Conservation (phyloP, 1,140 invertebrate genomes). For the Yoshiicerus persimilis region DNA sequence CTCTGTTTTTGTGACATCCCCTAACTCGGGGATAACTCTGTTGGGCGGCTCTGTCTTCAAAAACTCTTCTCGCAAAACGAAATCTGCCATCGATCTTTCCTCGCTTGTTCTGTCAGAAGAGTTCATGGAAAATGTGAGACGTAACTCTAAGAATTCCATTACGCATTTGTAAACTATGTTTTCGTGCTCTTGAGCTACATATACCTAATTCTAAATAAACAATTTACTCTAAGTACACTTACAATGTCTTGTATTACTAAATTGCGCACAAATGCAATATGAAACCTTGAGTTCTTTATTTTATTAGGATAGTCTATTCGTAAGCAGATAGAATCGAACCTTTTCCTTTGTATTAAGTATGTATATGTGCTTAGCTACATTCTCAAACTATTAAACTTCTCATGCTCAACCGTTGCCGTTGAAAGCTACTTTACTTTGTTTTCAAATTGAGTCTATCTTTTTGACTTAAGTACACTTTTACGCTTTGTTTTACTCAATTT, state of each 20-base stretch:
- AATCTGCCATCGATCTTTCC: slow-evolving; percentile 80
- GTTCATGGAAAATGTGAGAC: slow-evolving; percentile 42
- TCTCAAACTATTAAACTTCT: no score
- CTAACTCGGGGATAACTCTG: slow-evolving; percentile 56
- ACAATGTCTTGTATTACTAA: neutral
- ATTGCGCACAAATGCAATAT: neutral
- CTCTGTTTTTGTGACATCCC: slow-evolving; percentile 78
- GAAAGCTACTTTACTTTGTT: neutral
- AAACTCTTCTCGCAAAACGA: slow-evolving; percentile 68
- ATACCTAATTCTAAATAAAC: neutral
- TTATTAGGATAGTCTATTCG: neutral
- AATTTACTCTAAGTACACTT: neutral
- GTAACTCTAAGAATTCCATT: slow-evolving; percentile 49
- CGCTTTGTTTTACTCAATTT: neutral
- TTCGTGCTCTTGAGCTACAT: neutral
- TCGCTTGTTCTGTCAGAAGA: slow-evolving; percentile 65
- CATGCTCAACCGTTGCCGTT: no score
- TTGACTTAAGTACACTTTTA: neutral
- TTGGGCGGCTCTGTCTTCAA: slow-evolving; percentile 46
- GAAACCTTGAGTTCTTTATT: neutral
- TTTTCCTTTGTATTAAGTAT: no score
- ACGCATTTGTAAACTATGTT: slow-evolving; percentile 40
- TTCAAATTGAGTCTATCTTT: neutral
- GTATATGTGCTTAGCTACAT: no score
- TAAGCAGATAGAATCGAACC: neutral